Evolutionary conservation across 2,113 vertebrate species (phyloP).

Genomic region (Myrmecobius fasciatus): DNA sequence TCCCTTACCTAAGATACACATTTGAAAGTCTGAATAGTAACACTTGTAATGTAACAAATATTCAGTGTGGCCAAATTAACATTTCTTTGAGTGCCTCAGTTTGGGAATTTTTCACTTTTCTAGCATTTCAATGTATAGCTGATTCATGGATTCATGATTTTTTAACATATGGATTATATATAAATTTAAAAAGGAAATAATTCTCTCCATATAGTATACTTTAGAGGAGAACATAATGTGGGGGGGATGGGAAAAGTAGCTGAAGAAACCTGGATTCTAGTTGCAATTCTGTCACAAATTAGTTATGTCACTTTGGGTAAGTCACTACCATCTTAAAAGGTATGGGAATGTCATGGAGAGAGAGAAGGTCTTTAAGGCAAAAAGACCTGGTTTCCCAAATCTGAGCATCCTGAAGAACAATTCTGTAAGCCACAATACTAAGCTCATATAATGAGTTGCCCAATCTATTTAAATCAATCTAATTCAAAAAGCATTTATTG

Average conservation of each 20-base stretch:
- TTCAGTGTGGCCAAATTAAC: not conserved
- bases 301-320: not conserved
- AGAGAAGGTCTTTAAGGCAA: not conserved
- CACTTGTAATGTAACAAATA: not conserved
- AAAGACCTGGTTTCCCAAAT: not conserved
- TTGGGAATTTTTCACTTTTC: not conserved
- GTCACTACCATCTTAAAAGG: not conserved
- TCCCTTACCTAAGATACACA: not conserved
- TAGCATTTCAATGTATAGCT: not conserved
- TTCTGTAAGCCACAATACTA: not conserved
- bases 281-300: not conserved
- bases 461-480: not conserved
- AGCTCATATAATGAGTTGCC: not conserved
- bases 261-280: not conserved
- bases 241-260: not conserved
- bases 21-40: not conserved
- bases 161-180: conserved; percentile 11
- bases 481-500: not conserved
- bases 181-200: not conserved
- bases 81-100: conserved; percentile 12
- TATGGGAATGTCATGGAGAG: not conserved
- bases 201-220: not conserved
- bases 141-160: conserved; percentile 16
- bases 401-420: not conserved
- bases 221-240: not conserved